phyloP scores from a whole-genome alignment of 2,888 invertebrate species.

The Megalurothrips usitatus region DNA sequence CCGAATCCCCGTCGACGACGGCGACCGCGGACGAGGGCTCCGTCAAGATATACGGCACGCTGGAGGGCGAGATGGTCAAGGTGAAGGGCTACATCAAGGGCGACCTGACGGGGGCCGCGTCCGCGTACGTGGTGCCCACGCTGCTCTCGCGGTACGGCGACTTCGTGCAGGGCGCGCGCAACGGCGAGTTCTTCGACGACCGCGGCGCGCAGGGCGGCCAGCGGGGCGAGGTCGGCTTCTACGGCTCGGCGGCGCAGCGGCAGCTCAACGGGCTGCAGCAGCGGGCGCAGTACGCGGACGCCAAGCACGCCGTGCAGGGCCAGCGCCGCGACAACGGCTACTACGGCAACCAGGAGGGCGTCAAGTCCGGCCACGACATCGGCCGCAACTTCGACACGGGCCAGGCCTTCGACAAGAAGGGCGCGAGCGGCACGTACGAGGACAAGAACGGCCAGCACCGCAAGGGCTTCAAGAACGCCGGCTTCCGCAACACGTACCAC shows the following conservation, averaged over 20 bases:
- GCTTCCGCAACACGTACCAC: constrained; percentile 25
- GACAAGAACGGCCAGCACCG: constrained; percentile 21
- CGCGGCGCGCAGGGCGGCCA: neutral
- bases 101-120: constrained; percentile 15
- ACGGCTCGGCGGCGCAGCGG: constrained; percentile 13
- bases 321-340: constrained; percentile 23
- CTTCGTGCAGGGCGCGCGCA: constrained; percentile 10
- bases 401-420: constrained; percentile 22
- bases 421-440: constrained; percentile 17
- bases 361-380: constrained; percentile 13
- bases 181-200: neutral
- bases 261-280: neutral
- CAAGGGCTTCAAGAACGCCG: constrained; percentile 19
- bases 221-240: constrained; percentile 18
- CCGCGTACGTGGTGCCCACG: constrained; percentile 4
- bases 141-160: constrained; percentile 14
- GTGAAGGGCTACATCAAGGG: constrained; percentile 21
- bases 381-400: constrained; percentile 23
- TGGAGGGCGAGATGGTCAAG: constrained; percentile 22
- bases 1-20: neutral
- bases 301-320: neutral
- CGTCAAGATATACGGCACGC: constrained; percentile 15
- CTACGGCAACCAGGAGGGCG: constrained; percentile 17
- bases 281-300: neutral
- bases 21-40: neutral